Evolutionary conservation across 2,888 invertebrate species (phyloP).

Genomic region (Cheilosia pagana): DNA sequence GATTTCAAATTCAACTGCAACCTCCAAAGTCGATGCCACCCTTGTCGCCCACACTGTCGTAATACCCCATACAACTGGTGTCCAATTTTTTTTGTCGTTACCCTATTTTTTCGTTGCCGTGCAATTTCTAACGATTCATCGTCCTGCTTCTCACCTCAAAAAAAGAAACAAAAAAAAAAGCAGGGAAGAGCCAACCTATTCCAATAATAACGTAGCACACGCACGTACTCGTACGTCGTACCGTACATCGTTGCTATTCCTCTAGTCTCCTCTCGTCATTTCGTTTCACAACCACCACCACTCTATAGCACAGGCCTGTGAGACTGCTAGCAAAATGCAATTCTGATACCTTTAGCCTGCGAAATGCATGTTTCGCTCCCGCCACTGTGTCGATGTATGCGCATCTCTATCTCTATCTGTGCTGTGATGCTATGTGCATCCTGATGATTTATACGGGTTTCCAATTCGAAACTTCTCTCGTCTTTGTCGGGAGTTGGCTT

Average conservation of each 20-base stretch:
- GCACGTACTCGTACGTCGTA: conserved; percentile 34
- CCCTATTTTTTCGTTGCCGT: background rate
- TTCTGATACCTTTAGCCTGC: conserved; percentile 13
- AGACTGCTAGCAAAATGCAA: conserved; percentile 42
- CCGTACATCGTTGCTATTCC: conserved; percentile 25
- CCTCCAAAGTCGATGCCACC: background rate
- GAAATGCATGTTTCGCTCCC: conserved; percentile 17
- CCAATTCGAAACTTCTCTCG: conserved; percentile 71
- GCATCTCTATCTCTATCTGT: no score
- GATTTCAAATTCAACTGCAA: background rate
- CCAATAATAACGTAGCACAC: conserved; percentile 45
- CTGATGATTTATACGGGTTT: conserved; percentile 71
- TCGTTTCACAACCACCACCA: conserved; percentile 10
- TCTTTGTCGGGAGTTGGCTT: conserved; percentile 68
- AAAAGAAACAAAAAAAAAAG: conserved; percentile 24
- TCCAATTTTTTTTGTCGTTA: background rate
- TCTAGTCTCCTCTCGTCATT: background rate
- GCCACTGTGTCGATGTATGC: background rate
- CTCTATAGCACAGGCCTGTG: conserved; percentile 18
- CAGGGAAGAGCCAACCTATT: background rate
- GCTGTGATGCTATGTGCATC: conserved; percentile 56
- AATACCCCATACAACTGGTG: conserved; percentile 3
- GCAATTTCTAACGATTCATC: conserved; percentile 29
- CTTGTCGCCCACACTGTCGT: background rate
- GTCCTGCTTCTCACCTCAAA: conserved; percentile 1